Evolutionary conservation across 2,113 vertebrate genomes (phyloP).

Genomic region (Halcyon senegalensis): DNA sequence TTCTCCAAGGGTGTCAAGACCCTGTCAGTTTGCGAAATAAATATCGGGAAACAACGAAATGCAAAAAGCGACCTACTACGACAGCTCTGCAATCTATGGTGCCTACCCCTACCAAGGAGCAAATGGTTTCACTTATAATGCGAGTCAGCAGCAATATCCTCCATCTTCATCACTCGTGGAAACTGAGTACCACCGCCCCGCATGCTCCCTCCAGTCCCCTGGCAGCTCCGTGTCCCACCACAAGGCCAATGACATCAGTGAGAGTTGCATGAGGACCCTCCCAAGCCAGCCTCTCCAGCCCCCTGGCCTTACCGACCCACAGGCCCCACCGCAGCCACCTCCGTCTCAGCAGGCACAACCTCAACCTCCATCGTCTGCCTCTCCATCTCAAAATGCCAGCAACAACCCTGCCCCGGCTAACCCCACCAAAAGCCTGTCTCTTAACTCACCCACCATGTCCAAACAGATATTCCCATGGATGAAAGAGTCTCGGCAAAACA

Average conservation of each 20-base stretch:
- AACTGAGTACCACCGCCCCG: constrained; percentile 94
- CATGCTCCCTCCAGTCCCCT: constrained; percentile 95
- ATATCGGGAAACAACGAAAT: constrained; percentile 99
- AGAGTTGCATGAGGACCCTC: constrained; percentile 89
- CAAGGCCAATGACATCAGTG: constrained; percentile 89
- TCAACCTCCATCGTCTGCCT: constrained; percentile 82
- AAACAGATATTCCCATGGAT: constrained; percentile 99
- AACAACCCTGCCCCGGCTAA: constrained; percentile 80
- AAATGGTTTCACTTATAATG: constrained; percentile 98
- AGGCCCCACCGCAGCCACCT: constrained; percentile 73
- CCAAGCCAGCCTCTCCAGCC: constrained; percentile 82
- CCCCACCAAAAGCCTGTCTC: constrained; percentile 82
- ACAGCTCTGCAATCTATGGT: constrained; percentile 98
- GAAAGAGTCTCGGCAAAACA: constrained; percentile 98
- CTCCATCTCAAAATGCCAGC: constrained; percentile 88
- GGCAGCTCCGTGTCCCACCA: constrained; percentile 85
- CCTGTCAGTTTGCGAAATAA: constrained; percentile 99
- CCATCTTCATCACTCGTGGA: constrained; percentile 89
- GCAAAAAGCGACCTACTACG: constrained; percentile 99
- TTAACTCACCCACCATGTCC: constrained; percentile 85
- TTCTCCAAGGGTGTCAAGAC: constrained; percentile 99
- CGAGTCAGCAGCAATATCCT: constrained; percentile 95
- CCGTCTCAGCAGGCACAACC: constrained; percentile 78
- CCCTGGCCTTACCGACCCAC: constrained; percentile 80
- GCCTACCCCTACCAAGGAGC: constrained; percentile 98